Percentiles rank a stretch among this genome's conserved stretches.
Conservation (phyloP, 2,113 vertebrate genomes). For the Tyto alba region DNA sequence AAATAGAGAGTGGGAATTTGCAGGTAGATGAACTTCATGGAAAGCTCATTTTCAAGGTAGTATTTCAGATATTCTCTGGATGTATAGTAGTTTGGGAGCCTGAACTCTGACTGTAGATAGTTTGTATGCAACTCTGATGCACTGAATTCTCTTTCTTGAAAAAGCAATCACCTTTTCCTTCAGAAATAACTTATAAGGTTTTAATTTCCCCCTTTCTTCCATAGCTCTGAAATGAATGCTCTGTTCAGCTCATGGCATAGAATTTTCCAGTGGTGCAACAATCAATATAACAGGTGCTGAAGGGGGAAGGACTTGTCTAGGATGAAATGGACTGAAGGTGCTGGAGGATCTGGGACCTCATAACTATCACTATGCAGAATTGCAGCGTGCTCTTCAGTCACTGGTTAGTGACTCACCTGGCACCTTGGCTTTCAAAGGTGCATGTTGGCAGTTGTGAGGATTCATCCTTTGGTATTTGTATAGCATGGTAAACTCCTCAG, state of each 20-base stretch:
- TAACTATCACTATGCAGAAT: not conserved
- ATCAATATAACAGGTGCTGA: not conserved
- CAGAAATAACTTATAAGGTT: not conserved
- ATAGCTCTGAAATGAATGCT: not conserved
- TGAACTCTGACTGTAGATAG: not conserved
- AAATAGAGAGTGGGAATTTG: conserved; percentile 1
- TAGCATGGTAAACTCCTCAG: not conserved
- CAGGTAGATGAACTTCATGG: not conserved
- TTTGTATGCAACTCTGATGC: not conserved
- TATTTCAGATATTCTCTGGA: not conserved
- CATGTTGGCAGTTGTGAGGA: not conserved
- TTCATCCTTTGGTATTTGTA: not conserved
- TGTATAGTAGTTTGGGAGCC: not conserved
- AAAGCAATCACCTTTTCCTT: not conserved
- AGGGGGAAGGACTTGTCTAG: not conserved
- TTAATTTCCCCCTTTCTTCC: not conserved
- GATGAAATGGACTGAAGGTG: not conserved
- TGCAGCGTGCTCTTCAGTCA: not conserved
- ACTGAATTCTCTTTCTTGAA: not conserved
- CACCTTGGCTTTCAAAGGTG: not conserved
- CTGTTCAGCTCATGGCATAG: not conserved
- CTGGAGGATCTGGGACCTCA: not conserved
- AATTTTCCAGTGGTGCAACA: not conserved
- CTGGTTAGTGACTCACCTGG: not conserved
- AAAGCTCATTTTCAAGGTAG: not conserved